phyloP scores from a whole-genome alignment of 2,888 invertebrate species.

The Chalcosyrphus nemorum region DNA sequence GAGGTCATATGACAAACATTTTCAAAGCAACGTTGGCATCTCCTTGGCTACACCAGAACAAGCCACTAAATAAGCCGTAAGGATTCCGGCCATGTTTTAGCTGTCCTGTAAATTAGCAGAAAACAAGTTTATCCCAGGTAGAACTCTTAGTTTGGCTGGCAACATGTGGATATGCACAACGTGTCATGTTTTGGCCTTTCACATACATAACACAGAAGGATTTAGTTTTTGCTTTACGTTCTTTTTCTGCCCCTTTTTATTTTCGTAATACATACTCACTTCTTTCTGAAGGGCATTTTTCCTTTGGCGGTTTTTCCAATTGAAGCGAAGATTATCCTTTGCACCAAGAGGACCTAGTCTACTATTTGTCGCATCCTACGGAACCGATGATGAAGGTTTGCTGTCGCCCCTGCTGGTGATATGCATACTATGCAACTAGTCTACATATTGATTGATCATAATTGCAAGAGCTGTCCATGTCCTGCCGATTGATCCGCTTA shows the following conservation, averaged over 20 bases:
- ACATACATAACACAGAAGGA: constrained; percentile 54
- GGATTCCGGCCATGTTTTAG: constrained; percentile 67
- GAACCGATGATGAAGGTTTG: constrained; percentile 46
- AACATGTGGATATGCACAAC: constrained; percentile 66
- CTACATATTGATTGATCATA: constrained; percentile 61
- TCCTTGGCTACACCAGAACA: constrained; percentile 54
- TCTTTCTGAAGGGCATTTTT: neutral
- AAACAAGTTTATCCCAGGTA: constrained; percentile 70
- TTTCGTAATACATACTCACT: neutral
- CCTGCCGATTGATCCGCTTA: constrained; percentile 60
- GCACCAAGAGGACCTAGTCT: neutral
- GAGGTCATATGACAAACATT: constrained; percentile 61
- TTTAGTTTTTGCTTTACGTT: constrained; percentile 21
- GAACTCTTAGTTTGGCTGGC: constrained; percentile 30
- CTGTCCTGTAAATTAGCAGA: constrained; percentile 72
- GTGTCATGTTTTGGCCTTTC: constrained; percentile 64
- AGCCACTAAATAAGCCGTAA: constrained; percentile 72
- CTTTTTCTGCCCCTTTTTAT: constrained; percentile 14
- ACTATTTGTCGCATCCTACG: constrained; percentile 42
- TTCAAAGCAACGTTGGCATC: constrained; percentile 56
- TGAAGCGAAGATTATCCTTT: constrained; percentile 14
- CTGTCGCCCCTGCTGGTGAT: constrained; percentile 25
- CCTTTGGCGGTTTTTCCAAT: constrained; percentile 62
- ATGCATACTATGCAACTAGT: constrained; percentile 20
- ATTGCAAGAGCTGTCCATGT: constrained; percentile 50